Percentiles rank a stretch among this genome's conserved stretches.
These are phyloP conservation scores for Thalassaphorura encarpata DNA, from an alignment of 1,140 invertebrate species.

Conservation along the genomic window DNA sequence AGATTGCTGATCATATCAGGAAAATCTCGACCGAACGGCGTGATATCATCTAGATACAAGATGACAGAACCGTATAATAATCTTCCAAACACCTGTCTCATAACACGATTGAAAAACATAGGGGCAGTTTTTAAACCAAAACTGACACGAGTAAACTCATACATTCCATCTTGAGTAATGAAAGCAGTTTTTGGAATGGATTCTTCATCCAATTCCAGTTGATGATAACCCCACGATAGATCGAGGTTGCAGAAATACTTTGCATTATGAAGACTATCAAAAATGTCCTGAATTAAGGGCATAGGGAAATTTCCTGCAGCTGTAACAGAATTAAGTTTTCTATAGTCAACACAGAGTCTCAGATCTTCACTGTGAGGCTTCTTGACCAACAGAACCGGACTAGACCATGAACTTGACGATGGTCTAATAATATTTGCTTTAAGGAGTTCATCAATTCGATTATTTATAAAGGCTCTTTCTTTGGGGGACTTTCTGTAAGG, in stretches of 20 bases:
- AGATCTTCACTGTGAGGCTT: conserved; percentile 9
- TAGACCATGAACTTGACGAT: background rate
- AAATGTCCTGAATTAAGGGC: conserved; percentile 41
- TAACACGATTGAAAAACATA: conserved; percentile 38
- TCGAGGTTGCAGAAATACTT: conserved; percentile 1
- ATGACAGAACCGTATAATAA: conserved; percentile 27
- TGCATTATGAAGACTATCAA: background rate
- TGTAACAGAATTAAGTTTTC: conserved; percentile 39
- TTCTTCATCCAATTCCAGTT: background rate
- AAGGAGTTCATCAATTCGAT: background rate
- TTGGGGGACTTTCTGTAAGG: background rate
- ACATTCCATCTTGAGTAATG: conserved; percentile 34
- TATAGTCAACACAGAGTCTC: conserved; percentile 41
- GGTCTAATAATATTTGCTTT: background rate
- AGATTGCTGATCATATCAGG: conserved; percentile 35
- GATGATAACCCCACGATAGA: background rate
- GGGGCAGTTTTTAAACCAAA: conserved; percentile 42
- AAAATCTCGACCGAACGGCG: conserved; percentile 32
- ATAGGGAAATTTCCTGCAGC: conserved; percentile 40
- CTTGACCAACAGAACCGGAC: background rate
- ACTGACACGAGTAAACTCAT: conserved; percentile 38
- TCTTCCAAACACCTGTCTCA: conserved; percentile 35
- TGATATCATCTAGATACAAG: conserved; percentile 35
- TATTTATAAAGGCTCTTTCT: background rate
- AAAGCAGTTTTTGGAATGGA: conserved; percentile 33